These are phyloP conservation scores for Lysandra bellargus DNA, from an alignment of 2,888 invertebrate species.

Conservation along the genomic window DNA sequence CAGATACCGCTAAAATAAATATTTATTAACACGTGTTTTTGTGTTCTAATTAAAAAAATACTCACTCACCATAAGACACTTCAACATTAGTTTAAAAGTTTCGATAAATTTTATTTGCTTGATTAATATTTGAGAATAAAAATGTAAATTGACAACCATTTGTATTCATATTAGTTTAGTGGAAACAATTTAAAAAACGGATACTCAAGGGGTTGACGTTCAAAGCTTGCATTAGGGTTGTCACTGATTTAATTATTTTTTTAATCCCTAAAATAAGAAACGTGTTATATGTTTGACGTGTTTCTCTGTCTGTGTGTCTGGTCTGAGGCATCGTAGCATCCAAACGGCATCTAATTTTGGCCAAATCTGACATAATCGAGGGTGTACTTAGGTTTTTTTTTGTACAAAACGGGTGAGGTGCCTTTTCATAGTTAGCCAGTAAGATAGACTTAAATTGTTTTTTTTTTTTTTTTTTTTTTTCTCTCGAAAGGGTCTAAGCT, in stretches of 20 bases:
- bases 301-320: not conserved
- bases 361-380: no score
- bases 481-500: no score
- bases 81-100: constrained; percentile 6
- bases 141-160: not conserved
- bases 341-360: no score
- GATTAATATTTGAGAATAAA: not conserved
- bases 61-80: not conserved
- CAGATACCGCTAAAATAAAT: not conserved
- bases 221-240: not conserved
- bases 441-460: no score
- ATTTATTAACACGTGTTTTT: not conserved
- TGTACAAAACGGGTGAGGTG: no score
- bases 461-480: no score
- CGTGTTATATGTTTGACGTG: no score
- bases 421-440: no score
- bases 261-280: no score
- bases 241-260: not conserved
- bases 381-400: no score
- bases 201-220: not conserved
- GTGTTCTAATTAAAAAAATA: not conserved
- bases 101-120: not conserved
- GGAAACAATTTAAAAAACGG: constrained; percentile 9
- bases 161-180: constrained; percentile 11
- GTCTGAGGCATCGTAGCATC: no score